Base-by-base conservation (phyloP, 2,888 invertebrate genomes). In the Lumbricus terrestris region DNA sequence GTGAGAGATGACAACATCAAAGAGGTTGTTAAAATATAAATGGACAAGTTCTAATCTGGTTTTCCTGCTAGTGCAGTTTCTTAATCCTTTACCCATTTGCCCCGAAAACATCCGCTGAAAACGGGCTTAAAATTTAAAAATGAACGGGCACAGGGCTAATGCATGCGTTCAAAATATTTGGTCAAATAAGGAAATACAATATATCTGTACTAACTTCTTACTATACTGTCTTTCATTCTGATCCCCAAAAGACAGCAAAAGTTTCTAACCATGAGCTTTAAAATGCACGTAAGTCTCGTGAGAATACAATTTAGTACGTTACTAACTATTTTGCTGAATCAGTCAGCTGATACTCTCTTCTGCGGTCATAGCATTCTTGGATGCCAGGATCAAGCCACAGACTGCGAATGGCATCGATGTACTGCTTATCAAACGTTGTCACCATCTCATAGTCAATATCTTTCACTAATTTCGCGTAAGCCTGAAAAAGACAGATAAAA, bases 241-340 rank as follows among this genome's bases (percentile, higher is more conserved):
- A 54, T 54, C 29, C 29, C 3, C n/a, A n/a, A n/a, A n/a, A 29
- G 54, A 54, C 23, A 54, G 23, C 54, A 29, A 54, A 8, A 29
- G 20, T 54, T 54, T 54, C 54, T 54, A 54, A 54, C 29, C 54
- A 54, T 54, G 54, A 54, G 54, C 29, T 29, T 54, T 23, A 54
- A n/a, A n/a, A 54, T 54, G 54, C 54, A 23, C 3, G 6, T n/a
- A n/a, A n/a, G n/a, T n/a, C n/a, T n/a, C n/a, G n/a, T 54, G 54
- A 54, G 54, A 54, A 8, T 23, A 54, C 23, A 29, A 54, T 3
- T 29, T 54, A 54, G 29, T n/a, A n/a, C 8, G 4, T 20, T 18
- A 89, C 97, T 96, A 96, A 99, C 99, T 99, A 99, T 98, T 99
- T 99, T 95, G 99, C 99, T 94, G 99, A 99, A 96, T 99, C 99